Conservation (phyloP, 2,113 vertebrate species). For the Cephalopterus ornatus region DNA sequence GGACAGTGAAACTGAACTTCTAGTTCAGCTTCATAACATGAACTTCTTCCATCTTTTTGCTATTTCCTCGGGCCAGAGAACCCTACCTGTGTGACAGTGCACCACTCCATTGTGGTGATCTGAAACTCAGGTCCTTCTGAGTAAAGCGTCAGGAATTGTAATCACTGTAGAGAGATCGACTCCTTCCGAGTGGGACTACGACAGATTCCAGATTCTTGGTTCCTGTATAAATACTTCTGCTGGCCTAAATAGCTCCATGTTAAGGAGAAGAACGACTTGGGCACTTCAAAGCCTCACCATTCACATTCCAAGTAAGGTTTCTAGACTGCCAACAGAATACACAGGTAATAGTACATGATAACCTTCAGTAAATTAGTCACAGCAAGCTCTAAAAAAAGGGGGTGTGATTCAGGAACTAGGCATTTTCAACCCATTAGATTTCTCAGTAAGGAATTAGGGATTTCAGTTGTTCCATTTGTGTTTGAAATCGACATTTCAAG, state of each 20-base stretch:
- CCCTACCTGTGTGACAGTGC: accelerated
- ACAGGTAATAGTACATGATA: neutral
- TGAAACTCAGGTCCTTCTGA: neutral
- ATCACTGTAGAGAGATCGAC: neutral
- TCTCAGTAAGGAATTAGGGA: neutral
- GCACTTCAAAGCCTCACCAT: neutral
- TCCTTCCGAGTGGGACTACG: neutral
- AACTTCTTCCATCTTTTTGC: neutral
- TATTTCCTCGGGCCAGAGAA: neutral
- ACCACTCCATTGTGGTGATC: neutral
- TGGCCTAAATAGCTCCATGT: neutral
- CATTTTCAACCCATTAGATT: neutral
- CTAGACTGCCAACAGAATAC: neutral
- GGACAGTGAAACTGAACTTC: neutral
- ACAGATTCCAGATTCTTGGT: neutral
- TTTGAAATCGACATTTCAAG: neutral
- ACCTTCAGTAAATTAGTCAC: neutral
- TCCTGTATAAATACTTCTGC: neutral
- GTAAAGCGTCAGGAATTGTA: neutral
- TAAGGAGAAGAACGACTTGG: neutral
- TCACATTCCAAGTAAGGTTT: neutral
- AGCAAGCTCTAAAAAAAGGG: neutral
- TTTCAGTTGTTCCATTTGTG: neutral
- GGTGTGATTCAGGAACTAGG: neutral
- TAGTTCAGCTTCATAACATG: neutral